These are phyloP conservation scores for Typhlomys cinereus DNA, from an alignment of 2,113 vertebrate genomes.

Conservation along the genomic window DNA sequence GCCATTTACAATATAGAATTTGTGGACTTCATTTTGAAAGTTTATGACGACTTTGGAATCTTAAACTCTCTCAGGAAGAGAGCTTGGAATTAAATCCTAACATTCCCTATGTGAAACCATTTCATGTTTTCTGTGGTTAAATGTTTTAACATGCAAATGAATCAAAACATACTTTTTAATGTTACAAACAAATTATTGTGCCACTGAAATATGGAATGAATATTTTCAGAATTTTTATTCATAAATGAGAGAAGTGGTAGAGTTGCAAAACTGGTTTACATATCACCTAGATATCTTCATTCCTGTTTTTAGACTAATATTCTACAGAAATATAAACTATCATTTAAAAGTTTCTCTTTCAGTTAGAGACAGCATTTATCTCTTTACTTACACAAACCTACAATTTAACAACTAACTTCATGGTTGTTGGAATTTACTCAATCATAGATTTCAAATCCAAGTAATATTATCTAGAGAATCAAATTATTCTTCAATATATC, in stretches of 20 bases:
- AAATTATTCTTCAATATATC: not conserved
- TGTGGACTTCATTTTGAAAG: slow-evolving; percentile 6
- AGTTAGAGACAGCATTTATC: not conserved
- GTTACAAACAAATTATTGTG: not conserved
- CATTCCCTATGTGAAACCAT: too few species aligned
- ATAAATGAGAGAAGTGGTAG: not conserved
- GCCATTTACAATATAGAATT: slow-evolving; percentile 51
- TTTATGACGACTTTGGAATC: slow-evolving; percentile 37
- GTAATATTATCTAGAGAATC: not conserved
- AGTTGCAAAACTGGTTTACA: not conserved
- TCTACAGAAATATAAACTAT: not conserved
- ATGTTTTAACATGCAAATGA: not conserved
- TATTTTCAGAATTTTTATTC: not conserved
- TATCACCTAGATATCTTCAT: not conserved
- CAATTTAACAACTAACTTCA: not conserved
- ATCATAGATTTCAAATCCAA: not conserved
- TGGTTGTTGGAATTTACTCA: not conserved
- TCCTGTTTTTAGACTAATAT: not conserved
- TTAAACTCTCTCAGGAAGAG: slow-evolving; percentile 32
- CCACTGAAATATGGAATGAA: not conserved
- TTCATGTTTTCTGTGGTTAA: not conserved
- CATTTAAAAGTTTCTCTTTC: not conserved
- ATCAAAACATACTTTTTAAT: not conserved
- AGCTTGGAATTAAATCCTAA: not conserved
- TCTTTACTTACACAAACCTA: not conserved